These are phyloP conservation scores for Scopus umbretta DNA, from an alignment of 2,113 vertebrate genomes.

Conservation along the genomic window DNA sequence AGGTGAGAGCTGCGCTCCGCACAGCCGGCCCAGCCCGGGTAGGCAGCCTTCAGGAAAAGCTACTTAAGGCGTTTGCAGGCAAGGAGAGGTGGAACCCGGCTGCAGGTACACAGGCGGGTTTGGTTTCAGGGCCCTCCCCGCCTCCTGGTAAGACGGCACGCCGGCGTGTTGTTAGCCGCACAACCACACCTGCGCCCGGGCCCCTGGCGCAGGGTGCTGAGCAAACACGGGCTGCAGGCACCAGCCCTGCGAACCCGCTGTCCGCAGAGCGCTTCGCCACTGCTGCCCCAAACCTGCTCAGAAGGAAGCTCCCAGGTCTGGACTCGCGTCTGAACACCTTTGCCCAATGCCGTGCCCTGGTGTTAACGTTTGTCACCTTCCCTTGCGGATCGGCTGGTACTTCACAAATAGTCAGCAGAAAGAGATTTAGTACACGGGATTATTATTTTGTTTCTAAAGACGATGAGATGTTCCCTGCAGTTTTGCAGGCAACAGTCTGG, in stretches of 20 bases:
- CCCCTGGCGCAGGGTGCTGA: neutral
- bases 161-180: neutral
- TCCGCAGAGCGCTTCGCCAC: accelerated
- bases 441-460: neutral
- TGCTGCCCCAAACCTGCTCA: neutral
- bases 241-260: neutral
- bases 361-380: neutral
- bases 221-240: neutral
- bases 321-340: neutral
- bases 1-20: neutral
- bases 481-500: neutral
- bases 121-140: constrained; percentile 60
- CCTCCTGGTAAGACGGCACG: neutral
- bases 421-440: accelerated
- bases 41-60: neutral
- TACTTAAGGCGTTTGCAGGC: neutral
- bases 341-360: neutral
- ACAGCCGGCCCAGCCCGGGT: neutral
- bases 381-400: neutral
- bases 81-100: constrained; percentile 33
- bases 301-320: too few species aligned
- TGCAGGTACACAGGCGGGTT: neutral
- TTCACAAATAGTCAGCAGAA: neutral
- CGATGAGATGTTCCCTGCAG: neutral
- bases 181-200: neutral